Conservation (phyloP, 2,113 vertebrate species). For the Pangasianodon gigas region DNA sequence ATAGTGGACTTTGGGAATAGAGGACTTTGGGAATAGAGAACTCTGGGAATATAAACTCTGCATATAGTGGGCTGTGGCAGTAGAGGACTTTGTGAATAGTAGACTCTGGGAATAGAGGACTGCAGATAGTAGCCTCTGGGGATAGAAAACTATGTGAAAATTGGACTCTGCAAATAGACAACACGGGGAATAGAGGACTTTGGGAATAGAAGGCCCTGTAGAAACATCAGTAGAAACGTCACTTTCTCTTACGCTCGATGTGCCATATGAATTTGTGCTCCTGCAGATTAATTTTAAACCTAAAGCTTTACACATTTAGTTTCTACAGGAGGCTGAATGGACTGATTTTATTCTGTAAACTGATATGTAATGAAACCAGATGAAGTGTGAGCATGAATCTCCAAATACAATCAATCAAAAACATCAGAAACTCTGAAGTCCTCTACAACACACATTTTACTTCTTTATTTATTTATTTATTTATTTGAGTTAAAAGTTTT, state of each 20-base stretch:
- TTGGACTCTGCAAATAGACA: too few species aligned
- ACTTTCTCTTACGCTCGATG: background rate
- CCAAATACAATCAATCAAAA: background rate
- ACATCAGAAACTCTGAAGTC: background rate
- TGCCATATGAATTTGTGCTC: background rate
- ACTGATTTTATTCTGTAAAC: background rate
- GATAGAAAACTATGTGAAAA: too few species aligned
- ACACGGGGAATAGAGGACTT: background rate
- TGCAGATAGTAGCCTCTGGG: too few species aligned
- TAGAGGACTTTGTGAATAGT: too few species aligned
- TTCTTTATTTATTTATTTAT: background rate
- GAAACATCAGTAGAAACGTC: background rate
- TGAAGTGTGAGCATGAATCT: background rate
- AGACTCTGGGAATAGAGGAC: too few species aligned
- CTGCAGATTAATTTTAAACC: background rate
- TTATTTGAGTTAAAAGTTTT: background rate
- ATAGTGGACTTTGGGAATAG: background rate
- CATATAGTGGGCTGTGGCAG: background rate
- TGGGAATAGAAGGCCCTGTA: background rate
- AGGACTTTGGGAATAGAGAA: background rate
- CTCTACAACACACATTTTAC: background rate
- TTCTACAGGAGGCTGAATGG: background rate
- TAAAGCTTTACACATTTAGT: background rate
- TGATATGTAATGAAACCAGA: background rate
- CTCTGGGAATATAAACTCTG: too few species aligned